Evolutionary conservation across 2,797 vertebrate genomes (phyloP), one percentile per base, ranked within the genome.

Genomic region (Neopelma chrysocephalum): DNA sequence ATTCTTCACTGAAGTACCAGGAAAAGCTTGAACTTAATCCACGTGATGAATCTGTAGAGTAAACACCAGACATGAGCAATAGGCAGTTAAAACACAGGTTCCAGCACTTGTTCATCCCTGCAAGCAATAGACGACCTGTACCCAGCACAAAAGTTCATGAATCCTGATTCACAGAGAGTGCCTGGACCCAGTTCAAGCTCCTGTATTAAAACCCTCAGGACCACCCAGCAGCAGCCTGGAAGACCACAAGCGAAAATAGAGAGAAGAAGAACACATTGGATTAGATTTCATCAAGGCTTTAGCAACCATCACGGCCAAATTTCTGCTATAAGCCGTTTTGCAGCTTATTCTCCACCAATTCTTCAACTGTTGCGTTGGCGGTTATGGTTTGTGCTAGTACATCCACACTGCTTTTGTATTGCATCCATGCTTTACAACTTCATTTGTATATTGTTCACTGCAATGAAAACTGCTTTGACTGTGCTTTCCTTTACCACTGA

Each of bases 361-460:
- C 69, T 38, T 38, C n/a, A 81, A 10, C 42, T 57, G 65, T 34
- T 45, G 40, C 0, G 0, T 3, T 54, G 31, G 50, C 2, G 1
- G 10, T n/a, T 81, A 71, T 0, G 0, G 36, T 29, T 27, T 22
- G n/a, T 42, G 61, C 61, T 66, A 48, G 36, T 9, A 50, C 3
- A 23, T 40, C 54, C 81, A 57, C 1, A 1, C 13, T 84, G 32
- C 31, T 80, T 87, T 50, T 53, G 20, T 32, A 38, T 27, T 73
- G 32, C 40, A 40, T 16, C n/a, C 29, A 14, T 11, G 80, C 48
- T 51, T 83, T 50, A 81, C 38, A 81, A 50, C 12, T 22, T 50
- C 48, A n/a, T 38, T 36, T 77, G 27, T 47, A 23, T 50, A 72
- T 6, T 36, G 22, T 13, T 62, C 19, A 22, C 2, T 53, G 38